Base-by-base conservation (phyloP, 2,888 invertebrate species). In the Amitus sp. region DNA sequence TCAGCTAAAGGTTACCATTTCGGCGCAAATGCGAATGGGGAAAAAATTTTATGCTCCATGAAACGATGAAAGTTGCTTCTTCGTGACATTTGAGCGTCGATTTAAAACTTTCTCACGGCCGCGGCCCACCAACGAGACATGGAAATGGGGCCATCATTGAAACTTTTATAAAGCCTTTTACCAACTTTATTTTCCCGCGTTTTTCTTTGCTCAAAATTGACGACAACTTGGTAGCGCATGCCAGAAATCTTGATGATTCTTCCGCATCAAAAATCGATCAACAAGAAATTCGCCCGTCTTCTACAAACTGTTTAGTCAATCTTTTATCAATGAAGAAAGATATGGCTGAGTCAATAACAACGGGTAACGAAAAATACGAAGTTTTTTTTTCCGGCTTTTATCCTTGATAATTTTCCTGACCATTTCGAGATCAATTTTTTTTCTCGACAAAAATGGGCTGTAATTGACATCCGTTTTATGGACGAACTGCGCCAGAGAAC, bases 391-490 rank as follows among this genome's bases (percentile, higher is more conserved):
- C 17, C 2, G 20, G 12, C 13, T 37, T 37, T 33, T 12, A n/a
- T 33, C 12, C 2, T 20, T 42, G 19, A 12, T 27, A 23, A 43
- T 43, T 10, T 13, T 13, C 12, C 20, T 5, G 23, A 13, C 27
- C 27, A 13, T 27, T 13, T 9, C 23, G 12, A 23, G 52, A 52
- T 52, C 66, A 61, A 50, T 66, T 67, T 68, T 64, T 66, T 59
- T 19, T 61, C 47, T 19, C 15, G 39, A 54, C n/a, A n/a, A 59
- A 67, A 62, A 45, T 48, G 53, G 56, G 47, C 55, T 56, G 65
- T 73, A 70, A 71, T 69, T 66, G 66, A 50, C 49, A 28, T 37
- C 58, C 54, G 62, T 68, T 71, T 65, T 62, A 53, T 12, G 49
- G 63, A 46, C 40, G 49, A 30, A 27, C 18, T 23, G 43, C 17